Conservation (phyloP, 1,140 invertebrate species). For the Brachionus angularis region DNA sequence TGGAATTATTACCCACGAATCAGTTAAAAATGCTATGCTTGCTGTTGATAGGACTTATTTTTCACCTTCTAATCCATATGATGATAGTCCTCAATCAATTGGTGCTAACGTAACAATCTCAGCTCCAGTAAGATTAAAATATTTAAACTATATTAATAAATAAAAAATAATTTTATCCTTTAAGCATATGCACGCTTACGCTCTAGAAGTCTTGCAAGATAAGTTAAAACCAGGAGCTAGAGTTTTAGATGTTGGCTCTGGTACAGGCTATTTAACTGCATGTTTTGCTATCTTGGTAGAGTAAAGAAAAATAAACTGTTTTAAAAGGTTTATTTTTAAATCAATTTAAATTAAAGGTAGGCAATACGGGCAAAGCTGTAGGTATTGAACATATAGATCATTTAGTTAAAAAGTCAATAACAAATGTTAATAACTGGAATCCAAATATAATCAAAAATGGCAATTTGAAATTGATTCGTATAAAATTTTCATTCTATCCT, state of each 20-base stretch:
- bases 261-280: conserved; percentile 89
- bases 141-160: background rate
- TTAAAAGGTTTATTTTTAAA: background rate
- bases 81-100: conserved; percentile 38
- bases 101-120: conserved; percentile 32
- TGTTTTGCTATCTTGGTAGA: conserved; percentile 81
- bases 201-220: conserved; percentile 78
- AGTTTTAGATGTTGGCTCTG: conserved; percentile 89
- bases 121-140: conserved; percentile 11
- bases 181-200: conserved; percentile 98
- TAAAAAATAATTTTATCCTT: conserved; percentile 65
- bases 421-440: conserved; percentile 73
- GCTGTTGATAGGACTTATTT: conserved; percentile 17
- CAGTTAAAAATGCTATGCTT: conserved; percentile 42
- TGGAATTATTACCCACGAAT: conserved; percentile 10
- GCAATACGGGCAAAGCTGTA: conserved; percentile 69
- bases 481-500: background rate
- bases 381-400: conserved; percentile 90
- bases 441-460: conserved; percentile 53
- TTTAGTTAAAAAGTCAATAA: conserved; percentile 69
- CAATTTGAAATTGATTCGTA: conserved; percentile 29
- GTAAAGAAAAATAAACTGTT: too few relatives aligned
- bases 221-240: conserved; percentile 71
- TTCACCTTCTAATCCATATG: background rate
- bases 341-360: conserved; percentile 59